Base-by-base conservation (phyloP, 2,113 vertebrate genomes). In the Carlito syrichta region DNA sequence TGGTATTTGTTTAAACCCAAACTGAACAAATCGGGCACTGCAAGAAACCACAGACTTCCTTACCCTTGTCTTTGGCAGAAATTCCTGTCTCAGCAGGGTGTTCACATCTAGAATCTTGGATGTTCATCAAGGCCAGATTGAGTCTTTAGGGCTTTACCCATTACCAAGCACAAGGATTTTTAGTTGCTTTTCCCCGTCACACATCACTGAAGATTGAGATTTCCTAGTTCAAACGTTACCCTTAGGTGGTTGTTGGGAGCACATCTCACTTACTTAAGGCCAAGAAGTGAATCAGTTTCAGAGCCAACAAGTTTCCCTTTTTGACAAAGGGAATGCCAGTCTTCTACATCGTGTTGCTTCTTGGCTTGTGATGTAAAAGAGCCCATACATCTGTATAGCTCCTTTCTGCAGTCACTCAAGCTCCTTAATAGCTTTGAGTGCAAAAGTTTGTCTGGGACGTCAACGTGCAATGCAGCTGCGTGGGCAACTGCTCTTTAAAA, bases 111-210 rank as follows among this genome's bases (percentile, higher is more conserved):
- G 95, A 92, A 85, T 96, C 93, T 96, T 94, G 97, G 97, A 97
- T 68, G 95, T 77, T 87, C 94, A 85, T 92, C 92, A 96, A 88
- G 86, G 95, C 92, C 97, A 96, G 96, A 96, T 89, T 94, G 97
- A 96, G 84, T 94, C 96, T 95, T 93, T 83, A 73, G 96, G 96
- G 95, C 71, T 94, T 88, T 71, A 95, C 94, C 96, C 69, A 73
- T 89, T 95, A 88, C 94, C 89, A 84, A 83, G 90, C 96, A 92
- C 89, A 93, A 89, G 83, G 86, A 69, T 71, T 12, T 89, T 60
- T 91, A 40, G 1, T 76, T 69, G 89, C 71, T 91, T 85, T 77
- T 82, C 91, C 11, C 63, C 68, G 48, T 71, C 89, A 48, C 96
- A 95, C 82, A 92, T 71, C 68, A 66, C 95, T 66, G 66, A 88